Percentiles rank a stretch among this genome's conserved stretches.
Conservation (phyloP, 2,797 vertebrate species). For the Meriones psammophilus region DNA sequence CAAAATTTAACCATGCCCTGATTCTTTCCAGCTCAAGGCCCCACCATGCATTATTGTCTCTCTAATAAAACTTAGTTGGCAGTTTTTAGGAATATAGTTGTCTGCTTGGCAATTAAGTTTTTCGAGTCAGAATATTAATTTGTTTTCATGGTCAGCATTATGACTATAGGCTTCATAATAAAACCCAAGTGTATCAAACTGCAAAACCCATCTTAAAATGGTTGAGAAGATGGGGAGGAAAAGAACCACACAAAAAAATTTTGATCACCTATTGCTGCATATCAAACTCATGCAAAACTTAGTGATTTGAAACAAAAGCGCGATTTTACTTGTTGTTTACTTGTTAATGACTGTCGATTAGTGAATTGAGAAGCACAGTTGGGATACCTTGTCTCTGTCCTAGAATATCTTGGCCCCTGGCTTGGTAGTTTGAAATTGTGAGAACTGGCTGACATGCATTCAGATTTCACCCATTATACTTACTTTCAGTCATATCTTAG, state of each 20-base stretch:
- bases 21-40: conserved; percentile 77
- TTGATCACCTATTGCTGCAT: conserved; percentile 52
- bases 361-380: conserved; percentile 37
- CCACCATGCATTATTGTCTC: conserved; percentile 64
- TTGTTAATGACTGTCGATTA: conserved; percentile 53
- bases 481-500: too few species aligned
- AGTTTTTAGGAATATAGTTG: conserved; percentile 76
- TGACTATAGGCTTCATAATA: conserved; percentile 59
- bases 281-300: conserved; percentile 52
- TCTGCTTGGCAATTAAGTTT: conserved; percentile 66
- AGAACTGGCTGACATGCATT: conserved; percentile 16
- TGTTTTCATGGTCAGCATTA: conserved; percentile 62
- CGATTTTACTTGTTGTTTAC: conserved; percentile 56
- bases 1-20: conserved; percentile 69
- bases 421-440: conserved; percentile 20
- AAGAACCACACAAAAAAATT: conserved; percentile 26
- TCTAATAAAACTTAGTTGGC: conserved; percentile 70
- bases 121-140: conserved; percentile 62
- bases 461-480: too few species aligned
- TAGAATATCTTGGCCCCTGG: conserved; percentile 22
- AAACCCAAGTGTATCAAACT: conserved; percentile 60
- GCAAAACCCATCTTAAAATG: conserved; percentile 45
- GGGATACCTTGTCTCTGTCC: not conserved
- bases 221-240: conserved; percentile 21
- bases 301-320: conserved; percentile 53